These are phyloP conservation scores for Pegea sp. DNA, from an alignment of 23 tunicate species.

Conservation along the genomic window DNA sequence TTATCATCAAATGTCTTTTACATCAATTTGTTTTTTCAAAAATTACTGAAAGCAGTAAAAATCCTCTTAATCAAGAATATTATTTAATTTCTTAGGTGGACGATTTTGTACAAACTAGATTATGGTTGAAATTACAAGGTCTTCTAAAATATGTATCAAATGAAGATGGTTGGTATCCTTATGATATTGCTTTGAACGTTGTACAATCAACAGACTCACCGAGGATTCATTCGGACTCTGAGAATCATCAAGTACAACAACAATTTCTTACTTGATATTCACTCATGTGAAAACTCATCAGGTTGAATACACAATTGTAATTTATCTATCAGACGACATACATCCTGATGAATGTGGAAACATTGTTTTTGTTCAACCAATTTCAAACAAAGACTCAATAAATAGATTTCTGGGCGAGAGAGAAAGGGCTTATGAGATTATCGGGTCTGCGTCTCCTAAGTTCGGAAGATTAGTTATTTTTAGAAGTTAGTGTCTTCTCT, in stretches of 20 bases:
- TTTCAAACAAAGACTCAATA: conserved; percentile 15
- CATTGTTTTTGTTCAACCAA: conserved; percentile 11
- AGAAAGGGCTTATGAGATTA: conserved; percentile 44
- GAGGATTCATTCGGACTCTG: conserved; percentile 76
- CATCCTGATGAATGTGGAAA: conserved; percentile 37
- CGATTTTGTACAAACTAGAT: conserved; percentile 24
- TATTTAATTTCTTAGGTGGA: conserved; percentile 15
- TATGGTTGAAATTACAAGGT: conserved; percentile 45
- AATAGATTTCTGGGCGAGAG: conserved; percentile 34
- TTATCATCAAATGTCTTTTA: not conserved
- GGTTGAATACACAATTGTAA: conserved; percentile 47
- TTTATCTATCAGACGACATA: conserved; percentile 49
- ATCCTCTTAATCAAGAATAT: not conserved
- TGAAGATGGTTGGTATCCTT: conserved; percentile 57
- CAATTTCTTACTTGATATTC: not conserved
- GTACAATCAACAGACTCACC: conserved; percentile 52
- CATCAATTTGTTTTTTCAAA: too few relatives aligned
- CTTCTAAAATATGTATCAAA: conserved; percentile 23
- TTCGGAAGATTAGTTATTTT: conserved; percentile 70
- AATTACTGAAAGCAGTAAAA: not conserved
- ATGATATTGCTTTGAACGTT: conserved; percentile 58
- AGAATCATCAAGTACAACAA: conserved; percentile 17
- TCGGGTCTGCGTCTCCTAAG: conserved; percentile 62
- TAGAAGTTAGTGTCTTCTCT: conserved; percentile 19
- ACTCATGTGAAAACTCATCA: too few relatives aligned